Conservation (phyloP, 37 sponge, comb jelly and placozoan species). For the Tethya wilhelma region DNA sequence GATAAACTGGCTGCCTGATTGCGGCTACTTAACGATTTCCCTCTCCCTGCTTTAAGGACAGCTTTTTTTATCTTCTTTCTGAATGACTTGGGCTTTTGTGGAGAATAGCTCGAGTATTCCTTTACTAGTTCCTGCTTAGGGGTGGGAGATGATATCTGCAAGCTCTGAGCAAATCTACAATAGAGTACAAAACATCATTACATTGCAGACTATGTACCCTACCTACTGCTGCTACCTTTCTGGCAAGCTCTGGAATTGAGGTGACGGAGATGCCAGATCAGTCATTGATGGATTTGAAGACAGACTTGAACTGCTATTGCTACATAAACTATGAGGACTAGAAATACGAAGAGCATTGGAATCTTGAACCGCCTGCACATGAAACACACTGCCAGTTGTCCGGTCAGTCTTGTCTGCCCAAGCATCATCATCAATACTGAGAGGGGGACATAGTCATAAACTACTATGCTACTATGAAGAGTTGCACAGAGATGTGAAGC, state of each 20-base stretch:
- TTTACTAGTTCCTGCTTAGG: too few relatives aligned
- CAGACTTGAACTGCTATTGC: slow-evolving; percentile 21
- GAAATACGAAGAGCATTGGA: not conserved
- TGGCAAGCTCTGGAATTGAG: not conserved
- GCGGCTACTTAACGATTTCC: not conserved
- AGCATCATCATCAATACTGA: slow-evolving; percentile 57
- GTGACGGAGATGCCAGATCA: slow-evolving; percentile 4
- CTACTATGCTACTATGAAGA: too few relatives aligned
- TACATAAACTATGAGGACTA: not conserved
- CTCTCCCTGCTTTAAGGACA: not conserved
- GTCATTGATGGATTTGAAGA: slow-evolving; percentile 24
- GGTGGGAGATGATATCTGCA: not conserved
- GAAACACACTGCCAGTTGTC: slow-evolving; percentile 57
- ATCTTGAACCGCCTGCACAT: slow-evolving; percentile 44
- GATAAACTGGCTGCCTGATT: slow-evolving; percentile 1
- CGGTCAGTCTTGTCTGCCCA: slow-evolving; percentile 64
- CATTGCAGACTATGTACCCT: not conserved
- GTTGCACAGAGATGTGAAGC: too few relatives aligned
- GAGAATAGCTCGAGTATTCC: too few relatives aligned
- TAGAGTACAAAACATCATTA: not conserved
- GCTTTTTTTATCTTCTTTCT: not conserved
- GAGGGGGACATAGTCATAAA: too few relatives aligned
- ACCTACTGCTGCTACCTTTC: slow-evolving; percentile 1
- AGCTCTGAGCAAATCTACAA: not conserved
- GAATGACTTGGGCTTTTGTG: not conserved